Conservation (phyloP, 2,888 invertebrate genomes). For the Agrochola lychnidis region DNA sequence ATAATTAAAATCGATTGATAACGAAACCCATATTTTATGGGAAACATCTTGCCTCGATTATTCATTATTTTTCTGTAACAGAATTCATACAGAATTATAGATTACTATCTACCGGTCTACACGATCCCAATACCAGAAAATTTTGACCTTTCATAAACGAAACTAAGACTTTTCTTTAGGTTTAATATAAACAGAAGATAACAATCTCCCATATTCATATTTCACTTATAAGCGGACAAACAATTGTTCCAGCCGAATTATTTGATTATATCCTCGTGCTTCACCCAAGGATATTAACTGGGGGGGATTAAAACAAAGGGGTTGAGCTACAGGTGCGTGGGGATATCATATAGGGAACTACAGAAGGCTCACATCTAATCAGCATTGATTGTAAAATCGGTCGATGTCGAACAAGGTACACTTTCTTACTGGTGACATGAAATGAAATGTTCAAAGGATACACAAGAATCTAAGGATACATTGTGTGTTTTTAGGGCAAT, state of each 20-base stretch:
- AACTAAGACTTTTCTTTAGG: not conserved
- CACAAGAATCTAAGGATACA: not conserved
- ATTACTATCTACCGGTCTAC: too few species aligned
- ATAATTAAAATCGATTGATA: constrained; percentile 10
- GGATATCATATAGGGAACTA: not conserved
- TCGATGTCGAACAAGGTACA: too few species aligned
- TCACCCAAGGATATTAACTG: constrained; percentile 54
- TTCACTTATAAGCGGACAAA: constrained; percentile 42
- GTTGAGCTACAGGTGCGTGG: constrained; percentile 63
- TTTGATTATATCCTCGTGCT: constrained; percentile 52
- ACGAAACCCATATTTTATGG: not conserved
- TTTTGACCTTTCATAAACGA: too few species aligned
- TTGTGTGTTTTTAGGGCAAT: not conserved
- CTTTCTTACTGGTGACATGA: not conserved
- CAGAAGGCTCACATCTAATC: constrained; percentile 26
- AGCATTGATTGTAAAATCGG: too few species aligned
- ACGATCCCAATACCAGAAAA: too few species aligned
- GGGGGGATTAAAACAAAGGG: constrained; percentile 59
- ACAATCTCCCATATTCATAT: constrained; percentile 14
- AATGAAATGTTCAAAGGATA: not conserved
- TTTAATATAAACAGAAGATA: not conserved
- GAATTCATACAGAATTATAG: not conserved
- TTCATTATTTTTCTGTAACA: constrained; percentile 7
- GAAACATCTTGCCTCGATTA: not conserved
- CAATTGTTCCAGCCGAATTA: constrained; percentile 47